These are phyloP conservation scores for Eupithecia centaureata DNA, from an alignment of 2,888 invertebrate species.

Conservation along the genomic window DNA sequence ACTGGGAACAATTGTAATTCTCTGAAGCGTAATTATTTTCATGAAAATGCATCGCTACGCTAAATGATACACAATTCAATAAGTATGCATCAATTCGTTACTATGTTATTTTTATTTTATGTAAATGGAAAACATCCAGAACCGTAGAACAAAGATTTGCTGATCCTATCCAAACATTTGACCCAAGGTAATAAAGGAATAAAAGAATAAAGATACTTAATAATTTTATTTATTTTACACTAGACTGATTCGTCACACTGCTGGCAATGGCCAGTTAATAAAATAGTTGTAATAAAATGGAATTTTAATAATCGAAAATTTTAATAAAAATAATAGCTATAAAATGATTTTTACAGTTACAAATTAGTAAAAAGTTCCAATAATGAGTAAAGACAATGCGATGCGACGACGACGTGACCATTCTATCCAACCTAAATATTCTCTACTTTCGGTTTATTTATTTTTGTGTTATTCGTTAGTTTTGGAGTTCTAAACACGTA, in stretches of 20 bases:
- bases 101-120: neutral
- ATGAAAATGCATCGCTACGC: neutral
- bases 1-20: slow-evolving; percentile 17
- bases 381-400: neutral
- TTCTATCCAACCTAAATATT: neutral
- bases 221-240: too few relatives aligned
- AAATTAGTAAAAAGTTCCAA: neutral
- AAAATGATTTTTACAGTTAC: neutral
- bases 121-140: too few relatives aligned
- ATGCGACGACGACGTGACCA: neutral
- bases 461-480: slow-evolving; percentile 15
- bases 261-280: too few relatives aligned
- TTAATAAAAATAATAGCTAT: too few relatives aligned
- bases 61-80: neutral
- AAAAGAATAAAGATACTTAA: too few relatives aligned
- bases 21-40: slow-evolving; percentile 16
- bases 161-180: too few relatives aligned
- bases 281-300: too few relatives aligned
- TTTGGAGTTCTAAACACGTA: slow-evolving; percentile 54
- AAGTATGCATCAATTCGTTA: neutral
- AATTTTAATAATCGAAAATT: too few relatives aligned
- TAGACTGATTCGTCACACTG: too few relatives aligned
- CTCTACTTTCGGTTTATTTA: neutral
- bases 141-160: too few relatives aligned
- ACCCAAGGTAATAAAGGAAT: too few relatives aligned